Percentiles rank a stretch among this genome's conserved stretches.
phyloP scores from a whole-genome alignment of 2,797 vertebrate genomes.

The Allobates femoralis region DNA sequence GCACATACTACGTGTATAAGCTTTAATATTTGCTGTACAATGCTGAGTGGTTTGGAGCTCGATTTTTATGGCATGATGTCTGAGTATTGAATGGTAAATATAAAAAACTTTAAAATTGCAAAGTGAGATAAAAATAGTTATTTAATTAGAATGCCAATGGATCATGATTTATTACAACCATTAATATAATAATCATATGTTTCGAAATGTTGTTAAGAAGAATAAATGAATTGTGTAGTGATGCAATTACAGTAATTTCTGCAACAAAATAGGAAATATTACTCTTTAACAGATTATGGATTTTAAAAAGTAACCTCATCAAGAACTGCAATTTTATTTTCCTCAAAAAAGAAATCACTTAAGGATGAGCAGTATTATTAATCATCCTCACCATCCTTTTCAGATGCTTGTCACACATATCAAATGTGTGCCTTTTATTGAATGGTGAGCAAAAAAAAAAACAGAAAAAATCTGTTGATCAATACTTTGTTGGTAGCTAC shows the following conservation, averaged over 20 bases:
- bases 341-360: too few species aligned
- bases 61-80: background rate
- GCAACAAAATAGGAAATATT: background rate
- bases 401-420: background rate
- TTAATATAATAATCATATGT: constrained; percentile 33
- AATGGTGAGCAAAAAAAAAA: too few species aligned
- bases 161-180: constrained; percentile 34
- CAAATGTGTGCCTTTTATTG: background rate
- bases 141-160: constrained; percentile 30
- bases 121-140: background rate
- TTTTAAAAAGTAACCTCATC: background rate
- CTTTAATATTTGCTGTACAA: background rate
- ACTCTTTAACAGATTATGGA: background rate
- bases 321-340: background rate
- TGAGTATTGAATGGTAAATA: background rate
- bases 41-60: background rate
- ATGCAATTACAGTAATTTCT: constrained; percentile 33
- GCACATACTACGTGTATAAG: too few species aligned
- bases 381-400: background rate
- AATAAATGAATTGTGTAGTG: constrained; percentile 4
- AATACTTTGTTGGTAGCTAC: too few species aligned
- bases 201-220: constrained; percentile 37
- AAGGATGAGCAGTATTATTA: too few species aligned
- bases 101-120: background rate
- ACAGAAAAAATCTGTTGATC: too few species aligned